Conservation (phyloP, 1,140 invertebrate species). For the Cyphomyrmex costatus region DNA sequence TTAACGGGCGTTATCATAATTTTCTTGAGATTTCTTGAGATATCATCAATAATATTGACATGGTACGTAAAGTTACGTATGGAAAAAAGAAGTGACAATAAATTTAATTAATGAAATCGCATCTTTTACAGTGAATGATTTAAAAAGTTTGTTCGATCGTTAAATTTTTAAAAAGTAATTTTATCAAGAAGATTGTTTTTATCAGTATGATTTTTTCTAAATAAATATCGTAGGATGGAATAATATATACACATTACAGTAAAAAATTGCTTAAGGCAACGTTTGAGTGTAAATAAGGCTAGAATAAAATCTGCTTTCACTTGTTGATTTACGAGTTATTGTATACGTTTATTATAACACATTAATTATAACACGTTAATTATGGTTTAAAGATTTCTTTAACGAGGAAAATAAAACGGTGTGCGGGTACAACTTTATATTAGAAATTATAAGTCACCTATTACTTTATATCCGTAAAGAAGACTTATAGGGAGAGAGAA, state of each 20-base stretch:
- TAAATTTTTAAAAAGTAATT: background rate
- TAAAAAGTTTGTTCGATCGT: background rate
- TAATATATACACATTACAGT: background rate
- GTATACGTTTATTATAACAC: background rate
- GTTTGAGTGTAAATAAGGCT: background rate
- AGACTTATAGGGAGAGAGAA: background rate
- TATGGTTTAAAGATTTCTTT: background rate
- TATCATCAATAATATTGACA: background rate
- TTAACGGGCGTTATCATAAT: background rate
- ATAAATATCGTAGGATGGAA: background rate
- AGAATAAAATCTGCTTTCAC: background rate
- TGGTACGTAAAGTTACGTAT: background rate
- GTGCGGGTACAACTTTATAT: background rate
- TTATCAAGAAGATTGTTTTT: background rate
- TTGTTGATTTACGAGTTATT: background rate
- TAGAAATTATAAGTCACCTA: conserved; percentile 20
- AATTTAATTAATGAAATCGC: background rate
- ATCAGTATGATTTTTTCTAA: background rate
- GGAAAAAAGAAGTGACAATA: background rate
- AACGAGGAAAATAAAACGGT: too few species aligned
- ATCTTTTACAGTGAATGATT: background rate
- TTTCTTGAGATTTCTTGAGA: background rate
- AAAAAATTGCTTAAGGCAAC: background rate
- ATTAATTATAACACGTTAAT: background rate
- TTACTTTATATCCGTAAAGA: background rate